Base-by-base conservation (phyloP, 1,140 invertebrate genomes). In the Ladona fulva region DNA sequence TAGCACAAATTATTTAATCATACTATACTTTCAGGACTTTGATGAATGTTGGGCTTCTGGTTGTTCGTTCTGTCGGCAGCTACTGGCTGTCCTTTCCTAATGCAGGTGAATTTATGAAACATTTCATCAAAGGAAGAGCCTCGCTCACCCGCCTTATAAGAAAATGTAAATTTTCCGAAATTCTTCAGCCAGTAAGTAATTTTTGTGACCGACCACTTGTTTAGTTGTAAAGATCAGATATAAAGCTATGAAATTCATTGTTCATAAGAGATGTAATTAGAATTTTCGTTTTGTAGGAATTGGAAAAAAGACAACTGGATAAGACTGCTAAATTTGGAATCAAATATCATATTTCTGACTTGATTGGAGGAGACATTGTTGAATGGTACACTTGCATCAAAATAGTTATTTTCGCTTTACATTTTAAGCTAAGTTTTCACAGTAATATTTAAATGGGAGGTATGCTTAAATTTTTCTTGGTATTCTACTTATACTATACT, bases 261-360 rank as follows among this genome's bases (percentile, higher is more conserved):
- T n/a, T n/a, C n/a, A n/a, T n/a, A n/a, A n/a, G n/a, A n/a, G n/a
- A 16, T 25, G 8, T 76, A 19, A 37, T 29, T 76, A 7, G 7
- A 19, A 42, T 44, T 77, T 73, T 22, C 22, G 24, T 79, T 78
- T 24, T 76, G 10, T 42, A 79, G 79, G 79, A 78, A 77, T 76
- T 79, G 42, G 76, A 78, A 74, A 75, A 76, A 76, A 25, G 77
- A 42, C 78, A 79, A 73, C 22, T 79, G 24, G 79, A 79, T 44
- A 79, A 79, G 24, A 24, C 73, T 59, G 74, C 79, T 19, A 78
- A 79, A 74, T 44, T 79, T 24, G 79, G 79, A 78, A 77, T 79
- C 16, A 42, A 76, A 42, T 79, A 78, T 76, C 79, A 79, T 76
- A 78, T 79, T 12, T 77, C 78, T 79, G 79, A 79, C 76, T 59